phyloP scores from a whole-genome alignment of 2,797 vertebrate genomes.

The Scolopax rusticola region DNA sequence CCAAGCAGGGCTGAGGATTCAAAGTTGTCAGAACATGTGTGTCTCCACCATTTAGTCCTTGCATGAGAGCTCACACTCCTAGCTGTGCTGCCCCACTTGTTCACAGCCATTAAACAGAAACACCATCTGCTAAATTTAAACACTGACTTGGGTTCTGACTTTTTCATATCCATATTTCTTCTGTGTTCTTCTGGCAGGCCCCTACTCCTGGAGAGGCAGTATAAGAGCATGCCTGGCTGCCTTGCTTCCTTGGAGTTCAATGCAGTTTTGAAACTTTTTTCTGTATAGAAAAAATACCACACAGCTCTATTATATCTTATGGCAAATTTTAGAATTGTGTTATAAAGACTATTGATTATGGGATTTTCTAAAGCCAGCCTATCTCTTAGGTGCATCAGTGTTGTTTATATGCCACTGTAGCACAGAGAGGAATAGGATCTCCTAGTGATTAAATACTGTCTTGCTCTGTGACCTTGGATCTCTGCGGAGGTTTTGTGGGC shows the following conservation, averaged over 20 bases:
- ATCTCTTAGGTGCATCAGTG: not conserved
- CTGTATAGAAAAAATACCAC: not conserved
- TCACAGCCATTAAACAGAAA: not conserved
- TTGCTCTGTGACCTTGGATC: slow-evolving; percentile 23
- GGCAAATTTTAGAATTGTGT: not conserved
- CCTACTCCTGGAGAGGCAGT: not conserved
- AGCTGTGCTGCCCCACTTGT: not conserved
- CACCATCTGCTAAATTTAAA: not conserved
- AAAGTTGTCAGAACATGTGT: not conserved
- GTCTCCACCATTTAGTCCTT: not conserved
- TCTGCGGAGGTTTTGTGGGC: not conserved
- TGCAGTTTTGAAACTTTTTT: not conserved
- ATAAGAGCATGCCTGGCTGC: not conserved
- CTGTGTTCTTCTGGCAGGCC: not conserved
- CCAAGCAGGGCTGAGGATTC: not conserved
- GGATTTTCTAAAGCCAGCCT: not conserved
- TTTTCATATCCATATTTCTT: not conserved
- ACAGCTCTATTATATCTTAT: not conserved
- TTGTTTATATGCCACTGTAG: not conserved
- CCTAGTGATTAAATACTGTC: slow-evolving; percentile 31
- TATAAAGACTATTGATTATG: not conserved
- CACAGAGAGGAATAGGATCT: not conserved
- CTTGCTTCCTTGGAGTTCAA: not conserved
- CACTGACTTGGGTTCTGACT: not conserved
- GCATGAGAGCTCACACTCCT: not conserved